Base-by-base conservation (phyloP, 1,140 invertebrate species). In the Drosophila mauritiana region DNA sequence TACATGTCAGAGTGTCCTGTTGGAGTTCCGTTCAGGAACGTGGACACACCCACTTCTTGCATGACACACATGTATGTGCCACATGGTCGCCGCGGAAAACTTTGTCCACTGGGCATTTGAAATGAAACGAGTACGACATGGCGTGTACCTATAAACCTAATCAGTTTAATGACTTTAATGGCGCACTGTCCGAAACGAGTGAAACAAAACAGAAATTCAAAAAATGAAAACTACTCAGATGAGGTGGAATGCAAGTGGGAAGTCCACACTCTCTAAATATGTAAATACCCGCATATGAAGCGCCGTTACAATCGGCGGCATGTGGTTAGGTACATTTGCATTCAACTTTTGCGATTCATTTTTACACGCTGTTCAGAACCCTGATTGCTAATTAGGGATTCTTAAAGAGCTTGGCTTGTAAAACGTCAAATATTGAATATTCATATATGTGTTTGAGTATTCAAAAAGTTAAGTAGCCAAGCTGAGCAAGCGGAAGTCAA, bases 41-140 rank as follows among this genome's bases (percentile, higher is more conserved):
- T n/a, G 20, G 52, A 34, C 73, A 77, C 73, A 77, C 73, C 73
- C 63, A 77, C 73, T 77, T 76, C 54, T 77, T 61, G 73, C 73
- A 77, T 77, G 73, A 34, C 62, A 57, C 10, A 34, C 8, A 22
- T 10, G 31, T 31, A 31, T 10, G 31, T 31, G 31, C 25, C 15
- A 20, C 45, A 13, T 31, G 25, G 8, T 31, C 27, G 22, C 39
- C 37, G 17, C 25, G 31, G 20, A 40, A 46, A 73, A 73, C 55
- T 73, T 73, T 73, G 55, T 39, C 25, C 37, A 6, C 4, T 25
- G 59, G 31, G 39, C 22, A 61, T 61, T 68, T 73, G 59, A 58
- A 73, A 27, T 64, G 10, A 54, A 53, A 53, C 61, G 36, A 15
- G 67, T 56, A 56, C 59, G 57, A 45, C 40, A 69, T 45, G 40